Base-by-base conservation (phyloP, 1,140 invertebrate species). In the Cylas formicarius region DNA sequence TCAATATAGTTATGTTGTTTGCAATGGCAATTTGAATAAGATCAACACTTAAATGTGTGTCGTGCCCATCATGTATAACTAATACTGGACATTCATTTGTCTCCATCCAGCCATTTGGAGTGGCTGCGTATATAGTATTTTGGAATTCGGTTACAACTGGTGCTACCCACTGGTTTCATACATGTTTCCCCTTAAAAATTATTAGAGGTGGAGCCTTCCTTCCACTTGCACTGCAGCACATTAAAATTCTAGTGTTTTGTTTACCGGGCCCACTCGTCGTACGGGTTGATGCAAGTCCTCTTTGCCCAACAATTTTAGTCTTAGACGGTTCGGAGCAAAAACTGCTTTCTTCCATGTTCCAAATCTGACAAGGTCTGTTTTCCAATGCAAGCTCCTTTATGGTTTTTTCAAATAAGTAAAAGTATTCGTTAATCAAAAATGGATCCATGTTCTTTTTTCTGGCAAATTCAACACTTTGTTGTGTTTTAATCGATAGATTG, bases 381-480 rank as follows among this genome's bases (percentile, higher is more conserved):
- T 38, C 13, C 34, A 57, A 24, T 23, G 41, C 24, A 26, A 60
- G 33, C 24, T 58, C 35, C 14, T 52, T 16, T 16, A 60, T 29
- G 8, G 48, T 54, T 16, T 50, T 48, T 44, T 52, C 28, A 13
- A 60, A 35, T 3, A 57, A 37, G 17, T 51, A 29, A 50, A 56
- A 64, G 50, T 61, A 62, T 16, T 53, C 31, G 44, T 62, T 38
- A 10, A 64, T 57, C 14, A 52, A 50, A 29, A 60, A 61, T 10
- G 55, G 61, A 44, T 62, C 42, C 21, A 34, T 34, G 1, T 44
- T 26, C 45, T 40, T 64, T 55, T 60, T 66, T n/a, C n/a, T n/a
- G n/a, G n/a, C n/a, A n/a, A n/a, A n/a, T n/a, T n/a, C 60, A 29
- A 66, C 59, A 37, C 40, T 37, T 57, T 67, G 62, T 3, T 63